phyloP scores from a whole-genome alignment of 2,888 invertebrate genomes.

The Amblyteles armatorius region DNA sequence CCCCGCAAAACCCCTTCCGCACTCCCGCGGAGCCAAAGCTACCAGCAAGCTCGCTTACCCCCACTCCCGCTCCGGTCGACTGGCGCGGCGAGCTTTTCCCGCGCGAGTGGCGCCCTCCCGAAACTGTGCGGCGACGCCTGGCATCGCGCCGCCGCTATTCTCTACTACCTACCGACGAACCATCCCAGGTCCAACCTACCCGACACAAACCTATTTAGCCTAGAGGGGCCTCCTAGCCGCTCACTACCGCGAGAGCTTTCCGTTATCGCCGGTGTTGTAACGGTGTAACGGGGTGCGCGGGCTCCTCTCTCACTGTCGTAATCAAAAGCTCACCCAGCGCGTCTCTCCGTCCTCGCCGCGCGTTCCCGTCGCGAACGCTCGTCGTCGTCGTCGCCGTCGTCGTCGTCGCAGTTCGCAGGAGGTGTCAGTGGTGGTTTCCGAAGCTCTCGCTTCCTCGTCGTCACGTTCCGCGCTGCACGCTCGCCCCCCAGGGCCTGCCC shows the following conservation, averaged over 20 bases:
- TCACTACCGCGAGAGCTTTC: constrained; percentile 69
- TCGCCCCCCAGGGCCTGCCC: constrained; percentile 19
- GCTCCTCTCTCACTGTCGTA: constrained; percentile 28
- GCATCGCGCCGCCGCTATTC: constrained; percentile 71
- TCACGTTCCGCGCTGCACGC: constrained; percentile 43
- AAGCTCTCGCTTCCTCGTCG: constrained; percentile 51
- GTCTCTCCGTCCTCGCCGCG: constrained; percentile 8
- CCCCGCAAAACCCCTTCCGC: constrained; percentile 38
- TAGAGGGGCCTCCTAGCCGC: constrained; percentile 72
- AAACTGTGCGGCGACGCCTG: constrained; percentile 70
- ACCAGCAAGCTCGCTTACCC: constrained; percentile 58
- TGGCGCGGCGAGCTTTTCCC: constrained; percentile 70
- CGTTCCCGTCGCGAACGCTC: constrained; percentile 27
- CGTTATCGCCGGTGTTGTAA: constrained; percentile 67
- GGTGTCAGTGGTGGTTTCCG: constrained; percentile 22
- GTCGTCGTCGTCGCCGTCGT: constrained; percentile 23
- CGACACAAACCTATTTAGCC: constrained; percentile 74
- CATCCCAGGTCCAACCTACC: constrained; percentile 74
- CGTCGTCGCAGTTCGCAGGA: constrained; percentile 15
- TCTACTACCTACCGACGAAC: constrained; percentile 70
- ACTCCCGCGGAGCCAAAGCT: constrained; percentile 59
- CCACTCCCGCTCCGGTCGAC: constrained; percentile 31
- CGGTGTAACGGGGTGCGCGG: constrained; percentile 64
- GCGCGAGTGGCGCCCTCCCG: constrained; percentile 74
- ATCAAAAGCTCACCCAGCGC: constrained; percentile 23